Evolutionary conservation across 2,113 vertebrate species (phyloP), one percentile per base, ranked within the genome.

Genomic region (Madoqua kirkii): DNA sequence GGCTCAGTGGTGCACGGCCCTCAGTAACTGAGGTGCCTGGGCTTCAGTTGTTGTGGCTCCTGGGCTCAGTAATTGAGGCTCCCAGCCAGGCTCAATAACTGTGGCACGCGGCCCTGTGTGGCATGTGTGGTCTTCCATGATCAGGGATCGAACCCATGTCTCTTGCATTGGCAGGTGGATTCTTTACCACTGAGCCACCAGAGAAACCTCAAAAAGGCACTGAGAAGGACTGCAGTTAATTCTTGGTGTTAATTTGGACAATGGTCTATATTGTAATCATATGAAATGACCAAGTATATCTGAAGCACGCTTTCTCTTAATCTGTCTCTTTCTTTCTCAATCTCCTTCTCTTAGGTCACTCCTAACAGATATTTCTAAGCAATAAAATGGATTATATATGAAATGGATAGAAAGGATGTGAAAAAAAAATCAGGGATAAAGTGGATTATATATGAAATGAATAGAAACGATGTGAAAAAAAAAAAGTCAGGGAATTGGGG

Each of bases 1-100:
- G 67, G n/a, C 64, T 71, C 67, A 71, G 0, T 0, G 36, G 36
- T 14, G 23, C 40, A 7, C 0, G 3, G 23, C 3, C 23, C 23
- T 14, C 40, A 43, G 23, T 27, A 71, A 23, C 62, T 40, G 19
- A 40, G 67, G 40, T 14, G 71, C 23, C 36, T 25, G 71, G 71
- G 23, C 12, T 43, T 74, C 21, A 25, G 12, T 2, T 27, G 3
- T 27, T 76, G 23, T 14, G 71, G 12, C 3, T 40, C 21, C 25
- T 7, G 21, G 21, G 21, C 36, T 74, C 21, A 43, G 36, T 43
- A 25, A 36, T 2, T 74, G 11, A 43, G 67, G 67, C 21, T 43
- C 40, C 71, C 23, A 43, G 40, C 12, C 71, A 76, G 40, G 71
- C 40, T 76, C 40, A 25, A 43, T 15, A 27, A 5, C 40, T 43